Base-by-base conservation (phyloP, 2,888 invertebrate species). In the Eilema depressum region DNA sequence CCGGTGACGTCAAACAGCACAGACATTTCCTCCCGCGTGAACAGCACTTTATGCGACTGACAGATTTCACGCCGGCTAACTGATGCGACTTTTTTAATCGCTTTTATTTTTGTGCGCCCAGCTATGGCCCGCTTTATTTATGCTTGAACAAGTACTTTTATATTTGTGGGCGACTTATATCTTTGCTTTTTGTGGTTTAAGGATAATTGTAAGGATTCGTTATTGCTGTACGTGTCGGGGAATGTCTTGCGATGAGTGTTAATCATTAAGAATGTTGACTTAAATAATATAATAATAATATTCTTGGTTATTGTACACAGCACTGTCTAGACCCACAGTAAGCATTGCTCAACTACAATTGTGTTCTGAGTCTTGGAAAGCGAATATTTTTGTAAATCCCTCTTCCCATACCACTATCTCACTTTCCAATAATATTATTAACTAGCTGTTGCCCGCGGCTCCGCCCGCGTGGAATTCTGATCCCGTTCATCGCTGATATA, bases 31-130 rank as follows among this genome's bases (percentile, higher is more conserved):
- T 63, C n/a, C 56, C 63, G 66, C 70, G 80, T 75, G 72, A 76
- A 75, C 78, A 73, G 66, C 70, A 74, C 83, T 83, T 77, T 80
- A 75, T 83, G 81, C 69, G 76, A 73, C 72, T 78, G 81, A 81
- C 81, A 80, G 78, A 63, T 70, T 76, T 83, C 72, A 70, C 73
- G 68, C 81, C 59, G 28, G 41, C 63, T 63, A 68, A 65, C 74
- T 69, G 78, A 80, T 72, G 71, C 74, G 78, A 75, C 68, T 78
- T 80, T 82, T 79, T 74, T 65, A 76, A 82, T 78, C 62, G 70
- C 53, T 82, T 76, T 81, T 80, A 73, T 71, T 72, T 69, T 71
- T 66, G 63, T 60, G 56, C 26, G 67, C 63, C 59, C 69, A 75
- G 73, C 71, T 76, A 68, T 71, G 70, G 67, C 66, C 47, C 57